Evolutionary conservation across 2,113 vertebrate species (phyloP), one percentile per base, ranked within the genome.

Genomic region (Triplophysa tibetana): DNA sequence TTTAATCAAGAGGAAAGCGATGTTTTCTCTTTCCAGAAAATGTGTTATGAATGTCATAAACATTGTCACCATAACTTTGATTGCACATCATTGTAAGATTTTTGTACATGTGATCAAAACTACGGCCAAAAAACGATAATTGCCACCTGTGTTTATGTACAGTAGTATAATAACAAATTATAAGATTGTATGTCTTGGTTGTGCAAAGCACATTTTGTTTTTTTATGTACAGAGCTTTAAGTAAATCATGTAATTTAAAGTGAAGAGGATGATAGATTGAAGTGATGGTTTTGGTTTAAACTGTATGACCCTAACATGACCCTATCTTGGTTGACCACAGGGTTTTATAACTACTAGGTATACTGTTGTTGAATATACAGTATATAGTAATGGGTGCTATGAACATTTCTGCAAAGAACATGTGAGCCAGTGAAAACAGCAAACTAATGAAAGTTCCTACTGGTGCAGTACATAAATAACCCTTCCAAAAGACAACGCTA

Each of bases 311-410:
- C 72, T 80, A 66, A 23, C 67, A n/a, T 81, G 79, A n/a, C 82
- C 61, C 84, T 83, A 9, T 75, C 70, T 75, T 81, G 73, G 68
- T 65, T 82, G 85, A 91, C 86, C 90, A 91, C 89, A 91, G 90
- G 91, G 88, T 86, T 88, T 85, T 88, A 85, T 79, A 65, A 87
- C 54, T 76, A 77, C 21, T 45, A 76, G 70, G 70, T 84, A 73
- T 86, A 82, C 29, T 66, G 77, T 62, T 76, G 84, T 86, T 79
- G 74, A 60, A 80, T 80, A 79, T 74, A 70, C 16, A 24, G 11
- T 67, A 33, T 23, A 75, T 29, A 38, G 73, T 79, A 65, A 38
- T 21, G n/a, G 65, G 70, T 76, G 64, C 82, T 76, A 65, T 26
- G n/a, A 58, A 64, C 64, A 77, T 65, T 58, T 63, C 48, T 70